phyloP scores from a whole-genome alignment of 2,888 invertebrate genomes.

The Cephus spinipes region DNA sequence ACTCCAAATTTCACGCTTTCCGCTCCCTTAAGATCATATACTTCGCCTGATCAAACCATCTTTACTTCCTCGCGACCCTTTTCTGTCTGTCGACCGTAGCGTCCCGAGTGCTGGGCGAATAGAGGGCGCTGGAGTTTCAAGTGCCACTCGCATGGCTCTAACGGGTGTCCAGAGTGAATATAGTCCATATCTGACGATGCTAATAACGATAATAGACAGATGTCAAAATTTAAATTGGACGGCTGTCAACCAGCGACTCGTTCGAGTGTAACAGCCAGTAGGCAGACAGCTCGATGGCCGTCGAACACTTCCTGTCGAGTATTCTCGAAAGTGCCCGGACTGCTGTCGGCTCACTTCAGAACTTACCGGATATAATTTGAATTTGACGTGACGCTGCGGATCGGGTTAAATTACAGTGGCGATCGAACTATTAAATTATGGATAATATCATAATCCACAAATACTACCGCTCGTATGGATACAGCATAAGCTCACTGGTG shows the following conservation, averaged over 20 bases:
- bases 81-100: not conserved
- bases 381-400: not conserved
- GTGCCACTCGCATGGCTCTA: not conserved
- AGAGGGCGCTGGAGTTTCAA: slow-evolving; percentile 5
- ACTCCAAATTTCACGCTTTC: not conserved
- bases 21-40: not conserved
- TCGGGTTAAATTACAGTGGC: slow-evolving; percentile 13
- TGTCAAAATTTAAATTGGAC: not conserved
- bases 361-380: not conserved
- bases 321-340: not conserved
- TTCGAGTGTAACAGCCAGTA: not conserved
- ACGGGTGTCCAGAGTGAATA: not conserved
- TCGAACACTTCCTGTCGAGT: not conserved
- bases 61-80: not conserved
- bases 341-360: not conserved
- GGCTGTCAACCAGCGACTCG: not conserved
- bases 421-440: slow-evolving; percentile 37
- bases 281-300: not conserved
- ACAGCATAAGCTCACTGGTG: slow-evolving; percentile 42
- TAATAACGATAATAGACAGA: not conserved
- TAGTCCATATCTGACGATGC: not conserved
- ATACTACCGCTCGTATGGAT: slow-evolving; percentile 45
- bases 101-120: slow-evolving; percentile 8
- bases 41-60: not conserved
- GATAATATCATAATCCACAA: slow-evolving; percentile 41